Evolutionary conservation across 2,888 invertebrate genomes (phyloP).

Genomic region (Disparrhopalites patrizii): DNA sequence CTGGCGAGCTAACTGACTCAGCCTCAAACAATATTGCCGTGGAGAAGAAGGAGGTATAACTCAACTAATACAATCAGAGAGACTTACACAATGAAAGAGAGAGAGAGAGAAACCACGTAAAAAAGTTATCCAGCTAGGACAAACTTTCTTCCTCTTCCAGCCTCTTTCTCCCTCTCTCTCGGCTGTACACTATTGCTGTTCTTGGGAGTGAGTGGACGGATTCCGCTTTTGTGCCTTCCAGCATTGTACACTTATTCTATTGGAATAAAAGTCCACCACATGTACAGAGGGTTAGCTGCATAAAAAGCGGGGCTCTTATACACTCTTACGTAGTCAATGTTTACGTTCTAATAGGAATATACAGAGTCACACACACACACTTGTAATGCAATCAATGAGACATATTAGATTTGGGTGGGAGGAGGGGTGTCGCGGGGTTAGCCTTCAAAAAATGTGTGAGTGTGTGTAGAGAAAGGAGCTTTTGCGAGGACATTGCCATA

Average conservation of each 20-base stretch:
- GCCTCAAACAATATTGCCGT: neutral
- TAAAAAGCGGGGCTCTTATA: too few relatives aligned
- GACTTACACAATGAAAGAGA: conserved; percentile 1
- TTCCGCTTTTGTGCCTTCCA: too few relatives aligned
- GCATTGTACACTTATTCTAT: too few relatives aligned
- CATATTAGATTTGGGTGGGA: conserved; percentile 9
- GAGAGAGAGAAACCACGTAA: conserved; percentile 18
- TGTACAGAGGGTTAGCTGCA: too few relatives aligned
- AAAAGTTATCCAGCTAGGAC: conserved; percentile 26
- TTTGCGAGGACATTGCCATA: neutral
- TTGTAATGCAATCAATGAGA: neutral
- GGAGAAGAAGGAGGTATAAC: neutral
- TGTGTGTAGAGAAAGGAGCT: too few relatives aligned
- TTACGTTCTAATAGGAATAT: conserved; percentile 7
- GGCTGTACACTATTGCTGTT: neutral
- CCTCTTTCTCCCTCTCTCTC: conserved; percentile 8
- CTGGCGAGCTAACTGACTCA: neutral
- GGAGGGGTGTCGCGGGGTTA: too few relatives aligned
- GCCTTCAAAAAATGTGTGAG: too few relatives aligned
- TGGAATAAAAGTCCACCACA: too few relatives aligned
- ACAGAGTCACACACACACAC: too few relatives aligned
- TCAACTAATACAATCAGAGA: conserved; percentile 20
- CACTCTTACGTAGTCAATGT: conserved; percentile 7
- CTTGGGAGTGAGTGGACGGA: too few relatives aligned
- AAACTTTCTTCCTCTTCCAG: conserved; percentile 22